These are phyloP conservation scores for Caradrina kadenii DNA, from an alignment of 2,888 invertebrate species.

Conservation along the genomic window DNA sequence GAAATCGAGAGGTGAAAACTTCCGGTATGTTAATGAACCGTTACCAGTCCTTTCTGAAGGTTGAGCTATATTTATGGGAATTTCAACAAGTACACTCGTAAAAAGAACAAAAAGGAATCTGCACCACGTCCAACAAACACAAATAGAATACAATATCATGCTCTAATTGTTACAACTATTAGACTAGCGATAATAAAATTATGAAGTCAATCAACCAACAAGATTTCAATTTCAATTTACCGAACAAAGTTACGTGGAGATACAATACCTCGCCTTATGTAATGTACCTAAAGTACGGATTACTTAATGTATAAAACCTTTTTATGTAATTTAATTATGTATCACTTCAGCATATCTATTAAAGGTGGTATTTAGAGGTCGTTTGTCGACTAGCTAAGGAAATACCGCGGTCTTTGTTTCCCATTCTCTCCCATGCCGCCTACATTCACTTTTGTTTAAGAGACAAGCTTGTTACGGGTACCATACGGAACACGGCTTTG, in stretches of 20 bases:
- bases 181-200: constrained; percentile 27
- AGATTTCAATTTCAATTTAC: constrained; percentile 31
- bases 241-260: constrained; percentile 37
- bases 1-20: not conserved
- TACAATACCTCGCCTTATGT: constrained; percentile 42
- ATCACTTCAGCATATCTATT: constrained; percentile 61
- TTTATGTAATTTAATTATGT: constrained; percentile 56
- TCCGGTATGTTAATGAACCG: not conserved
- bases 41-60: not conserved
- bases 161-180: constrained; percentile 53
- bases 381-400: constrained; percentile 66
- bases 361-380: constrained; percentile 71
- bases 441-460: constrained; percentile 88
- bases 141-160: constrained; percentile 11
- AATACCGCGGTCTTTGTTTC: constrained; percentile 78
- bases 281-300: constrained; percentile 32
- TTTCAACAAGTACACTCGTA: not conserved
- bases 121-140: not conserved
- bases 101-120: constrained; percentile 18
- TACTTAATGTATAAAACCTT: constrained; percentile 50
- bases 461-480: constrained; percentile 36
- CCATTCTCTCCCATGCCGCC: constrained; percentile 78
- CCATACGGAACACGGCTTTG: constrained; percentile 39
- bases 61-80: not conserved
- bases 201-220: constrained; percentile 22